Evolutionary conservation across 2,797 vertebrate genomes (phyloP), one percentile per base, ranked within the genome.

Genomic region (Catostomus latipinnis): DNA sequence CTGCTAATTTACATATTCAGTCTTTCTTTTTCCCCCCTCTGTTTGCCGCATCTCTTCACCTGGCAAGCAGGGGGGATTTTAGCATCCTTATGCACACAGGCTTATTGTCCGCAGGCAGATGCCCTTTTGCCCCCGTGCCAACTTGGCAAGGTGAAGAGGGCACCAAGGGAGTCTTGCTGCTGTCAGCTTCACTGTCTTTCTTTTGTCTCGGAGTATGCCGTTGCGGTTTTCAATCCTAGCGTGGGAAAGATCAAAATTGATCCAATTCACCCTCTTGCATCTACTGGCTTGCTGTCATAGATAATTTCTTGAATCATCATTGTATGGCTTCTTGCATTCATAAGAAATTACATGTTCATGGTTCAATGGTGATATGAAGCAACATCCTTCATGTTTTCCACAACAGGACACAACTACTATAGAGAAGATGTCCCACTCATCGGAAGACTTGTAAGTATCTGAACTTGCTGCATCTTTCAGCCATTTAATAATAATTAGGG

Each of bases 321-420:
- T 69, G 57, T 14, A 54, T 34, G 16, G 54, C 74, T 34, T 78
- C 13, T n/a, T 18, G 58, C 10, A 13, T 62, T 69, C 9, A 68
- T 65, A 68, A 71, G n/a, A 58, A 54, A 53, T 78, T 3, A 18
- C n/a, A 46, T 13, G 4, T 48, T 77, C 8, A 9, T 48, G 8
- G 8, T 71, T 48, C 48, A 48, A 6, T 52, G 34, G 56, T 81
- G 22, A 82, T 66, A 68, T 53, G 18, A 52, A 12, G 62, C 10
- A 73, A 70, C 60, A 76, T 76, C 46, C 62, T 81, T 84, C 78
- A 65, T 88, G 78, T 87, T 87, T 22, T 18, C 43, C 45, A 34
- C 85, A 67, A 88, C 91, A 99, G 98, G 97, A 99, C 60, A 97
- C 95, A 50, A 99, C 98, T 80, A 96, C 96, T 83, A 97, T 99